Evolutionary conservation across 1,140 invertebrate species (phyloP), one percentile per base, ranked within the genome.

Genomic region (Helicoverpa armigera): DNA sequence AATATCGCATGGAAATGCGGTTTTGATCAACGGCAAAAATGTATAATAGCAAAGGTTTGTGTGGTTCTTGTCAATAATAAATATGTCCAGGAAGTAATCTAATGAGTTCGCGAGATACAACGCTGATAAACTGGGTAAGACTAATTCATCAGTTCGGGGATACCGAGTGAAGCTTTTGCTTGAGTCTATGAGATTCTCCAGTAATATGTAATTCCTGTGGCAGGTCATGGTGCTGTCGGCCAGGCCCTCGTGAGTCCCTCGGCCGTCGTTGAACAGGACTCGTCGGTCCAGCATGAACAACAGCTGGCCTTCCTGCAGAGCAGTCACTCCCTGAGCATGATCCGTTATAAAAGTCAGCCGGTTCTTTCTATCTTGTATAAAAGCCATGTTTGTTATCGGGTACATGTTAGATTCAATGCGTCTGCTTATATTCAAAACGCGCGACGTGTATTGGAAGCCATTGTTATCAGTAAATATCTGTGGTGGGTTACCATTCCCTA

Each of bases 241-340:
- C 0, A 99, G 96, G n/a, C 98, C 98, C 91, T 99, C 98, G 3
- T 97, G 97, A 96, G 98, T 87, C 1, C 98, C 98, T 18, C 98
- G 94, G 1, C 97, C 97, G 87, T 99, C 98, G 87, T 99, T 98
- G 87, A 98, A 98, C 0, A 98, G 91, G 1, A 98, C 97, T 74
- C 98, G 95, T 9, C 98, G 94, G 83, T 99, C 98, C 10, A 99
- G 88, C 97, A 99, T 98, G 0, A 98, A 96, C 85, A 98, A 97
- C n/a, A 99, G 85, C 92, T 97, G 97, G 0, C 98, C 98, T 0
- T 97, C 96, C 84, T 98, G 97, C 88, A 97, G 97, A 61, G 97
- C 97, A 0, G 98, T 97, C 0, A 97, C 97, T 0, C 98, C 98
- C 89, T 98, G 98, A 0, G 98, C 97, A 84, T 98, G 98, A 81